Conservation (phyloP, 2,797 vertebrate genomes). For the Pangasius sanitwongsei region DNA sequence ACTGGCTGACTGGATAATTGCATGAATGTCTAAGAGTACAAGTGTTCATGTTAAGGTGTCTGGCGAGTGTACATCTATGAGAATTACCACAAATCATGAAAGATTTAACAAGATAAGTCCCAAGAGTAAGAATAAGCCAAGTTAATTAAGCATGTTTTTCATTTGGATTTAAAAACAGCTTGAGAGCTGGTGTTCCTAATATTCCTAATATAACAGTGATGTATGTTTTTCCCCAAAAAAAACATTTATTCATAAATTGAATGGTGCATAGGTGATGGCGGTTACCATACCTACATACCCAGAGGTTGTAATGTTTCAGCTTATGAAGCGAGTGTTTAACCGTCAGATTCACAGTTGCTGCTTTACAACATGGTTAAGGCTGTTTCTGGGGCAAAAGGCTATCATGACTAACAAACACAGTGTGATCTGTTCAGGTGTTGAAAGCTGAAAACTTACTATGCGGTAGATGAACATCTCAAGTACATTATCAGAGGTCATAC, state of each 20-base stretch:
- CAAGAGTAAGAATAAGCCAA: not conserved
- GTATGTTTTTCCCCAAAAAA: not conserved
- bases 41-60: not conserved
- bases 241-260: not conserved
- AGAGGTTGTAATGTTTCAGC: not conserved
- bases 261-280: not conserved
- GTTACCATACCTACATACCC: not conserved
- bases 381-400: not conserved
- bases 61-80: not conserved
- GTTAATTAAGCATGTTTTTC: not conserved
- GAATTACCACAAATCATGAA: not conserved
- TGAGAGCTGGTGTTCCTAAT: not conserved
- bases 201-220: not conserved
- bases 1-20: not conserved
- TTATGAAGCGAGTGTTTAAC: not conserved
- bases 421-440: not conserved
- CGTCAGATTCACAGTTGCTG: not conserved
- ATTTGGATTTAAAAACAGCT: not conserved
- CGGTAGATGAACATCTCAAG: not conserved
- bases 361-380: not conserved
- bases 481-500: not conserved
- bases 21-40: not conserved
- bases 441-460: not conserved
- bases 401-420: too few relatives aligned
- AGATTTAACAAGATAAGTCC: not conserved